phyloP scores from a whole-genome alignment of 2,113 vertebrate genomes.

The Nasalis larvatus region DNA sequence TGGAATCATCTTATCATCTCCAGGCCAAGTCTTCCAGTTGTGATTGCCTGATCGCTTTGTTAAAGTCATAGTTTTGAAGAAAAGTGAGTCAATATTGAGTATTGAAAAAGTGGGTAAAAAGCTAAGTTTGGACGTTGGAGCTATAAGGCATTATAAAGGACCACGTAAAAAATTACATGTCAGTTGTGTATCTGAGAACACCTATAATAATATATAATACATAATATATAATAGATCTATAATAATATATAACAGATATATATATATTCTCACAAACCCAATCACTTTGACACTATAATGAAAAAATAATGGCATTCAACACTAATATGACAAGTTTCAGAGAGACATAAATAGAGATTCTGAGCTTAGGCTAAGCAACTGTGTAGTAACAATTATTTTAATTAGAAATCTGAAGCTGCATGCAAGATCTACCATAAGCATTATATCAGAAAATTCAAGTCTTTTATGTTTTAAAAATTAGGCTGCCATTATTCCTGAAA shows the following conservation, averaged over 20 bases:
- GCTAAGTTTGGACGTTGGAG: background rate
- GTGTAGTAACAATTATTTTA: conserved; percentile 64
- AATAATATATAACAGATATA: background rate
- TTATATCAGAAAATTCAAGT: conserved; percentile 70
- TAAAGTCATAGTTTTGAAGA: conserved; percentile 25
- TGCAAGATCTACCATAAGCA: conserved; percentile 48
- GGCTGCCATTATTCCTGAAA: conserved; percentile 82
- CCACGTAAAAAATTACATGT: background rate
- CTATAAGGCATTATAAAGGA: conserved; percentile 1
- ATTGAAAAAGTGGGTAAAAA: conserved; percentile 1
- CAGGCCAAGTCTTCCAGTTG: background rate
- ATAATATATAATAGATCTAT: background rate
- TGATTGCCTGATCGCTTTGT: background rate
- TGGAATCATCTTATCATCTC: background rate
- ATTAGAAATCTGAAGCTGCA: conserved; percentile 52
- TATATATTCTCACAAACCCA: background rate
- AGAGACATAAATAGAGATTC: conserved; percentile 54
- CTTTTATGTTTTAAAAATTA: conserved; percentile 79
- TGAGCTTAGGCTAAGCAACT: conserved; percentile 61
- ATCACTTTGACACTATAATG: background rate
- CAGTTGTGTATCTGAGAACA: background rate
- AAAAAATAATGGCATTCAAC: conserved; percentile 19
- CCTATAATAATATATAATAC: background rate
- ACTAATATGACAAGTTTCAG: conserved; percentile 46
- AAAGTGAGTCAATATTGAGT: background rate